Percentiles rank a stretch among this genome's conserved stretches.
Conservation (phyloP, 2,113 vertebrate species). For the Nycticebus coucang region DNA sequence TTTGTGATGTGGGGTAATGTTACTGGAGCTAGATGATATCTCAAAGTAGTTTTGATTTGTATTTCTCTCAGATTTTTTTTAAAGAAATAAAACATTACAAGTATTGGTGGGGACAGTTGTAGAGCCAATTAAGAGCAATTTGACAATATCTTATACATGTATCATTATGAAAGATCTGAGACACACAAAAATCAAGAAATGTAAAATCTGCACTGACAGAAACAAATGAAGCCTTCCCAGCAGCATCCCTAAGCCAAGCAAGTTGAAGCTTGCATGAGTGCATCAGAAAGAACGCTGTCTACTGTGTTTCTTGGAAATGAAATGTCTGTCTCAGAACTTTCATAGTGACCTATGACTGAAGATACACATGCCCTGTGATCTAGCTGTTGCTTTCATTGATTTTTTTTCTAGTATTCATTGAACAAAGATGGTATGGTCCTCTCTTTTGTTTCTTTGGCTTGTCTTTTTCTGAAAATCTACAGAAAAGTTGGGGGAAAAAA, state of each 20-base stretch:
- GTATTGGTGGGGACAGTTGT: background rate
- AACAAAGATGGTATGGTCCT: background rate
- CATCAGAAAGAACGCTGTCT: no score
- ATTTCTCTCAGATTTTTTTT: background rate
- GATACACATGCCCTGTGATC: background rate
- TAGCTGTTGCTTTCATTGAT: background rate
- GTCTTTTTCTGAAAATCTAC: background rate
- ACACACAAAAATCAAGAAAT: no score
- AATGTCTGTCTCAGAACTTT: no score
- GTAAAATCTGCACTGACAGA: no score
- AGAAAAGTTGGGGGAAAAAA: constrained; percentile 12
- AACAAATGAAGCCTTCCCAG: no score
- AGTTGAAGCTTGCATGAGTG: no score
- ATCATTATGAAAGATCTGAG: no score
- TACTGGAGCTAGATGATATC: no score
- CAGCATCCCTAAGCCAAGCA: no score
- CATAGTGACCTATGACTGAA: background rate
- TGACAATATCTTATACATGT: background rate
- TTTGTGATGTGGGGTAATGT: no score
- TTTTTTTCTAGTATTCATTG: background rate
- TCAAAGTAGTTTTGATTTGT: no score
- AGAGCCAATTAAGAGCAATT: background rate
- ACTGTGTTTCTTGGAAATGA: no score
- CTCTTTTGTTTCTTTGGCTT: background rate
- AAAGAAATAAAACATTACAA: constrained; percentile 4